A percentile compares a stretch with the other conserved stretches of the same genome.
Evolutionary conservation across 2,888 invertebrate species (phyloP).

Genomic region (Hemistola chrysoprasaria): DNA sequence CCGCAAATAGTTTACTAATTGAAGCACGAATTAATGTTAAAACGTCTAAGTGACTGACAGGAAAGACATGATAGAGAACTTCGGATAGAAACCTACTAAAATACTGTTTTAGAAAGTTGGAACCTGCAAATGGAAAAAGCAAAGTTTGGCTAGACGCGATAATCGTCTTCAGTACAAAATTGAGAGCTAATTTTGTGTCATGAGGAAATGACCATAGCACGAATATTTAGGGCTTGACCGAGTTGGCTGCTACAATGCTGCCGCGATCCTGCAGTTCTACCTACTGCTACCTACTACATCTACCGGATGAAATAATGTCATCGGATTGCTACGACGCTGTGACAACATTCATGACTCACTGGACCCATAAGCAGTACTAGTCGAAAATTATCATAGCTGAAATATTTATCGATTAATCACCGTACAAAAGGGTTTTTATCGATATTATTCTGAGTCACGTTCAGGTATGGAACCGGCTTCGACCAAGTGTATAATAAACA

Average conservation of each 20-base stretch:
- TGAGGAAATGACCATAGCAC: conserved; percentile 42
- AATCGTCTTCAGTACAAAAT: too few relatives aligned
- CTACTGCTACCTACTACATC: neutral
- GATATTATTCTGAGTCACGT: conserved; percentile 43
- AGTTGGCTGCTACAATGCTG: conserved; percentile 57
- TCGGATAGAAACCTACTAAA: too few relatives aligned
- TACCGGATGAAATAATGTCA: conserved; percentile 27
- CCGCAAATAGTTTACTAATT: conserved; percentile 29
- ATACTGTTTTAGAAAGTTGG: too few relatives aligned
- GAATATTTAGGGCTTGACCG: conserved; percentile 59
- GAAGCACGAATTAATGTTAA: conserved; percentile 18
- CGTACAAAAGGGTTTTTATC: conserved; percentile 30
- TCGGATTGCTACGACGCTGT: conserved; percentile 20
- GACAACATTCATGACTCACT: conserved; percentile 43
- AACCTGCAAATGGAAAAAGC: neutral
- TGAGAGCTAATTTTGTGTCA: conserved; percentile 21
- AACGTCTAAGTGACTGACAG: too few relatives aligned
- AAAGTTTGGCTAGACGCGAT: too few relatives aligned
- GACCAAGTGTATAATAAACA: conserved; percentile 32
- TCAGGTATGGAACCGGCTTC: conserved; percentile 43
- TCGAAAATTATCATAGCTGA: conserved; percentile 46
- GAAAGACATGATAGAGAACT: too few relatives aligned
- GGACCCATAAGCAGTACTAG: conserved; percentile 41
- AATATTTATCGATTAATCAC: conserved; percentile 46
- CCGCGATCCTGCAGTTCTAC: conserved; percentile 54